Evolutionary conservation across 2,888 invertebrate genomes (phyloP), one percentile per base, ranked within the genome.

Genomic region (Eupeodes latifasciatus): DNA sequence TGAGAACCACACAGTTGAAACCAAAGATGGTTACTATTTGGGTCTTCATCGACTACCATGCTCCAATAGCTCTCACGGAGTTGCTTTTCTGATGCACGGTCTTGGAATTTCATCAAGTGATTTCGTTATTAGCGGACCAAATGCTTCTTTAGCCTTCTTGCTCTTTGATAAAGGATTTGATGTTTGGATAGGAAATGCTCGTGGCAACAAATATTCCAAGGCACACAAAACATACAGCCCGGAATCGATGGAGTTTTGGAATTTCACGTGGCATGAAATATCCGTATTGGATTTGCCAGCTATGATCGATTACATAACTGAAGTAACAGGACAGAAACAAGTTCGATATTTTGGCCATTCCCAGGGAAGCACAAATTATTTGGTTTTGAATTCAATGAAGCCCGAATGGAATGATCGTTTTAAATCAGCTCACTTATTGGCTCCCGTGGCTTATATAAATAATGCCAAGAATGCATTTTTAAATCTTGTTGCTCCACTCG

Each of bases 251-350:
- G 9, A 36, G 6, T 85, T 77, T 49, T 85, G 85, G 85, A 51
- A 85, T 12, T 85, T 85, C 47, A 97, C 97, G 90, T 98, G 96
- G 94, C 97, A 98, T 91, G 97, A 98, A 93, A 96, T 98, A 94
- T 97, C 96, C 0, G 92, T 95, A 67, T 95, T 96, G 91, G 98
- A 99, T 93, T 91, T 98, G 81, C 98, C 98, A 11, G 96, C 98
- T 0, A 96, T 95, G 85, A 95, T 98, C 74, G 96, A 97, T 92
- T 96, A 96, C 91, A 94, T 96, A 7, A 4, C 4, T 12, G 10
- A 44, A 3, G 0, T 64, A 2, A 64, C 62, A 11, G 62, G 62
- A 11, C 16, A 16, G 5, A 0, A 44, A 11, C 4, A 44, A 64
- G 2, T 64, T 7, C 40, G 44, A 12, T 64, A 64, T 19, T 10